Percentiles rank a stretch among this genome's conserved stretches.
Conservation (phyloP, 2,888 invertebrate genomes). For the Cephonodes hylas region DNA sequence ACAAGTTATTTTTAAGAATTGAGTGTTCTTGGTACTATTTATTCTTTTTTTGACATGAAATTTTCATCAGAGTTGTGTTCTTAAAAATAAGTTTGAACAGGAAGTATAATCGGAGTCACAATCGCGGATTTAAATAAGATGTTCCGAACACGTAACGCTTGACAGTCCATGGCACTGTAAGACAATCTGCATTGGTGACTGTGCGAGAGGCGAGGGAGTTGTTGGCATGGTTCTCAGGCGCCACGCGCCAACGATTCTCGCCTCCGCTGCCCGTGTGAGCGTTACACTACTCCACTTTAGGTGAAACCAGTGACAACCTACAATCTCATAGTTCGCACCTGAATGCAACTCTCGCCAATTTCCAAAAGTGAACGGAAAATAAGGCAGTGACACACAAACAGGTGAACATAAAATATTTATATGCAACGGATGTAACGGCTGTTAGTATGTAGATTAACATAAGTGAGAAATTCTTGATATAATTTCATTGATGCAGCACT, state of each 20-base stretch:
- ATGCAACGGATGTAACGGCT: background rate
- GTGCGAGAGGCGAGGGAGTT: constrained; percentile 21
- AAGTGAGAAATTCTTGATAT: background rate
- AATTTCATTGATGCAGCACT: background rate
- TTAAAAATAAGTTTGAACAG: too few species aligned
- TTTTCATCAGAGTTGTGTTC: too few species aligned
- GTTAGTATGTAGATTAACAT: background rate
- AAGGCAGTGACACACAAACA: background rate
- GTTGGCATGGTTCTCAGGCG: constrained; percentile 57
- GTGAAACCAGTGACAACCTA: constrained; percentile 27
- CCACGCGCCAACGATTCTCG: constrained; percentile 54
- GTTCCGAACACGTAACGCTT: too few species aligned
- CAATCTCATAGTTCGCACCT: background rate
- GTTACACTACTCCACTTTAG: constrained; percentile 58
- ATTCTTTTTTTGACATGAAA: too few species aligned
- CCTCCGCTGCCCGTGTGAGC: constrained; percentile 42
- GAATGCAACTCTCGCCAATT: constrained; percentile 3
- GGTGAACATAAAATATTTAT: constrained; percentile 10
- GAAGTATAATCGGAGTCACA: too few species aligned
- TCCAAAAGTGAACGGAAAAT: constrained; percentile 5
- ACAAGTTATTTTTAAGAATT: too few species aligned
- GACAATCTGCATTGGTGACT: background rate
- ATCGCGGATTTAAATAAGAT: too few species aligned
- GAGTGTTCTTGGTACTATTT: too few species aligned
- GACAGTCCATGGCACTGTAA: background rate